A percentile compares a stretch with the other conserved stretches of the same genome.
Evolutionary conservation across 2,888 invertebrate species (phyloP).

Genomic region (Ormia ochracea): DNA sequence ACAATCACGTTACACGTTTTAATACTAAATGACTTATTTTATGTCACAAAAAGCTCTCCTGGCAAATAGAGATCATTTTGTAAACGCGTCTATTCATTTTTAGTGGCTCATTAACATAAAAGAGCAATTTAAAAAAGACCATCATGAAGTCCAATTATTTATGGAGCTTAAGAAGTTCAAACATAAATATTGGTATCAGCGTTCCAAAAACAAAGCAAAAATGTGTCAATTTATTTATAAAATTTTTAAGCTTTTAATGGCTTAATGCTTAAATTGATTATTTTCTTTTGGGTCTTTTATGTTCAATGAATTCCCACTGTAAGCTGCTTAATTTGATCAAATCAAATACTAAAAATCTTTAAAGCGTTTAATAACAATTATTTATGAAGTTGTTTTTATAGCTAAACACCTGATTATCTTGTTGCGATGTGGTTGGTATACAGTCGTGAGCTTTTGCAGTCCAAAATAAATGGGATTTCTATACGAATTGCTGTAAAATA

Average conservation of each 20-base stretch:
- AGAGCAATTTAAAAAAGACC: slow-evolving; percentile 22
- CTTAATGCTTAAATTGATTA: background rate
- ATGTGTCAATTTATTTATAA: background rate
- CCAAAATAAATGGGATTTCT: background rate
- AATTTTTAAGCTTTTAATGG: background rate
- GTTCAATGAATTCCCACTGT: background rate
- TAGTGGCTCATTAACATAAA: slow-evolving; percentile 42
- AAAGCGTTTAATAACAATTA: background rate
- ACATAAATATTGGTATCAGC: slow-evolving; percentile 40
- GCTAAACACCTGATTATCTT: slow-evolving; percentile 40
- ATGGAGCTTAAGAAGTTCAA: slow-evolving; percentile 42
- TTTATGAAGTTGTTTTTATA: slow-evolving; percentile 2
- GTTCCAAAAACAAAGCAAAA: background rate
- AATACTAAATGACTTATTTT: slow-evolving; percentile 30
- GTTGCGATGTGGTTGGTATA: background rate
- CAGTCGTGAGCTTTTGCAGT: background rate
- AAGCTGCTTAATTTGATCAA: slow-evolving; percentile 33
- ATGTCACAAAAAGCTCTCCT: background rate
- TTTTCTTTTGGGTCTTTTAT: background rate
- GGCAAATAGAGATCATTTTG: background rate
- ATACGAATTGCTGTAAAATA: background rate
- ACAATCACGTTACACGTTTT: slow-evolving; percentile 39
- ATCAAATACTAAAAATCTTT: slow-evolving; percentile 15
- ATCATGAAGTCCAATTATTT: slow-evolving; percentile 25
- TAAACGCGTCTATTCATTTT: background rate